Conservation (phyloP, 2,797 vertebrate genomes). For the Semotilus atromaculatus region DNA sequence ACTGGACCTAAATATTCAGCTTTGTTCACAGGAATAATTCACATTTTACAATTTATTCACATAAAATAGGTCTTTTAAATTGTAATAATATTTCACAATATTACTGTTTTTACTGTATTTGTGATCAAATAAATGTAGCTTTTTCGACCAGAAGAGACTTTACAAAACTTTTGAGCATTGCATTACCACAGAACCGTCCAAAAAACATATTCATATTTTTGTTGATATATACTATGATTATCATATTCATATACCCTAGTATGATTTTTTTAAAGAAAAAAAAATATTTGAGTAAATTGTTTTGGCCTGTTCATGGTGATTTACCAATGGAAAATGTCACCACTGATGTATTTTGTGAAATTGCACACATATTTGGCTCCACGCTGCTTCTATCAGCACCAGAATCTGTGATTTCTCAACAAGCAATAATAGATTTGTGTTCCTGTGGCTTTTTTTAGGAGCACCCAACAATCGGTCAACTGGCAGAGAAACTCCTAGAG, state of each 20-base stretch:
- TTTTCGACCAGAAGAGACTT: not conserved
- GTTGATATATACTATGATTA: not conserved
- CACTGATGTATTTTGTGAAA: not conserved
- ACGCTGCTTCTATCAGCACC: not conserved
- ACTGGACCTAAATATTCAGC: not conserved
- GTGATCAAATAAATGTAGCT: not conserved
- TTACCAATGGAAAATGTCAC: not conserved
- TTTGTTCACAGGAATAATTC: not conserved
- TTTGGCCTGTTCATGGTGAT: not conserved
- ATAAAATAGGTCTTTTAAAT: not conserved
- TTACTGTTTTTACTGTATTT: not conserved
- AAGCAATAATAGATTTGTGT: not conserved
- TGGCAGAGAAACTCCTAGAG: constrained; percentile 92
- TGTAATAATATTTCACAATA: not conserved
- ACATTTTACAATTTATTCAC: fast-evolving
- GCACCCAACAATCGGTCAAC: constrained; percentile 91
- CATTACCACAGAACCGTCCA: not conserved
- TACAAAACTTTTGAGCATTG: not conserved
- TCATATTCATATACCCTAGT: not conserved
- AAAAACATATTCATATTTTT: not conserved
- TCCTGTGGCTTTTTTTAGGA: constrained; percentile 77
- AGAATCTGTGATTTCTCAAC: not conserved
- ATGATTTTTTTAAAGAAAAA: not conserved
- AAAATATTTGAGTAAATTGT: not conserved
- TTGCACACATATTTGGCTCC: not conserved